These are phyloP conservation scores for Phymastichus coffea DNA, from an alignment of 1,140 invertebrate species.

Conservation along the genomic window DNA sequence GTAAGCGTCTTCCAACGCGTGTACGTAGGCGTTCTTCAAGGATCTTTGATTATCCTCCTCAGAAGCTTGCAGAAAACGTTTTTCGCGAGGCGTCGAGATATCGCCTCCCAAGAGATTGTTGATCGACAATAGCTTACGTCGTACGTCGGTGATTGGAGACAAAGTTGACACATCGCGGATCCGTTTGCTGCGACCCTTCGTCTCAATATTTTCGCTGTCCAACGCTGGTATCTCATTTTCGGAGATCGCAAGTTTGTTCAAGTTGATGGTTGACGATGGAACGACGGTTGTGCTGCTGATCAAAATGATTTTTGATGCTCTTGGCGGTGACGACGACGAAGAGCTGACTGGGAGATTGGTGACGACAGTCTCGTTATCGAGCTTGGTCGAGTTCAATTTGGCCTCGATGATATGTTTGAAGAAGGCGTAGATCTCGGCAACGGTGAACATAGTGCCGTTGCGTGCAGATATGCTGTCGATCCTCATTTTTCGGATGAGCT, in stretches of 20 bases:
- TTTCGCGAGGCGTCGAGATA: conserved; percentile 43
- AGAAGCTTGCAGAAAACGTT: conserved; percentile 42
- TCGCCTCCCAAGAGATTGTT: conserved; percentile 31
- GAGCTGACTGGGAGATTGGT: neutral
- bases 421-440: conserved; percentile 53
- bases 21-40: conserved; percentile 52
- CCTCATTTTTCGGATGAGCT: conserved; percentile 48
- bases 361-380: conserved; percentile 24
- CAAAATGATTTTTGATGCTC: neutral
- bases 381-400: conserved; percentile 44
- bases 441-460: conserved; percentile 50
- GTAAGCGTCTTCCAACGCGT: conserved; percentile 52
- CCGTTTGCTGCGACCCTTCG: conserved; percentile 51
- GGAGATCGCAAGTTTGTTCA: conserved; percentile 29
- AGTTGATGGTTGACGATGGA: conserved; percentile 7
- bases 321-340: neutral
- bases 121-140: conserved; percentile 45
- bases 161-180: conserved; percentile 44
- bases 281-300: neutral
- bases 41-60: conserved; percentile 55
- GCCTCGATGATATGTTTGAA: conserved; percentile 58
- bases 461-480: conserved; percentile 47
- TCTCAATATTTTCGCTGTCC: conserved; percentile 38
- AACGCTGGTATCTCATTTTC: conserved; percentile 48
- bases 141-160: conserved; percentile 30